Base-by-base conservation (phyloP, 2,797 vertebrate genomes). In the Anniella stebbinsi region DNA sequence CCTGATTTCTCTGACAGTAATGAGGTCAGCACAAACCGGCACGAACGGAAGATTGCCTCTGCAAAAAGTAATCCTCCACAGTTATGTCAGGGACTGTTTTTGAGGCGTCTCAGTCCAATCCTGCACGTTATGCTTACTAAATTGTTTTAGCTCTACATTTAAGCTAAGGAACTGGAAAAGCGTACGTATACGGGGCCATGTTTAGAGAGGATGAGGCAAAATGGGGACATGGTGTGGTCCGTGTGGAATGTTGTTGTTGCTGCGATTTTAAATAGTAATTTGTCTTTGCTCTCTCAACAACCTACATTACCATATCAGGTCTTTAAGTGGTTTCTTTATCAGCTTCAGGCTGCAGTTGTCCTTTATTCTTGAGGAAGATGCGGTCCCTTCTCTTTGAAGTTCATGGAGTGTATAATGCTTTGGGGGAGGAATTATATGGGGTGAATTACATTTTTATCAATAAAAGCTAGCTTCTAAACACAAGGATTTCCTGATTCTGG, bases 1-100 rank as follows among this genome's bases (percentile, higher is more conserved):
- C 97, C 97, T 96, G 96, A 96, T 98, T 98, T 97, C 96, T 94
- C 87, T 92, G 87, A 13, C 10, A 8, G 93, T 97, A 97, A 97
- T 95, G 96, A 97, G 97, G 97, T 94, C 97, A 97, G 96, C 88
- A 89, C 0, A 89, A 95, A 94, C 83, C 89, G 92, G 90, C 92
- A 93, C 89, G 91, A 93, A 93, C 70, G 60, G 86, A 92, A 88
- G 94, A 93, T 92, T 92, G 89, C 91, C 94, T 91, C 96, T 95
- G 95, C 91, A 91, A 77, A 38, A 95, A 96, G 92, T 94, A 95
- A 95, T 96, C 95, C 95, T 96, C 88, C 93, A 93, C 93, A 94
- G 94, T 92, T 93, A 93, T 94, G 93, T 94, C 93, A 95, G 93
- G 87, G 91, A 92, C 76, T 92, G 57, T 0, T 93, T 90, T 94